These are phyloP conservation scores for Eubasilissa regina DNA, from an alignment of 1,140 invertebrate species.

Conservation along the genomic window DNA sequence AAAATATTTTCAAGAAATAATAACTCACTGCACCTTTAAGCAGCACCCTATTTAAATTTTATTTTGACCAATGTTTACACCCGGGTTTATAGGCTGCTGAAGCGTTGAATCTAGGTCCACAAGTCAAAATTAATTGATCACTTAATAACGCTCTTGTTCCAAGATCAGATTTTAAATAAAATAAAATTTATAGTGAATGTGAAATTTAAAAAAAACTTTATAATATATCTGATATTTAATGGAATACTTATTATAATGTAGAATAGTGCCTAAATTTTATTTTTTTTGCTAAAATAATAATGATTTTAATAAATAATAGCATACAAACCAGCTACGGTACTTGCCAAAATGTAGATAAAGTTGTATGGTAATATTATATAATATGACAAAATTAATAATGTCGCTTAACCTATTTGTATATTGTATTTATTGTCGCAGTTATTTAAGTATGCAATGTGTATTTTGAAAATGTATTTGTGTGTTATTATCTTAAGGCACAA, in stretches of 20 bases:
- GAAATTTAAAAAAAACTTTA: not conserved
- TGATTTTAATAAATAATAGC: not conserved
- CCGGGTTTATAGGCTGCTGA: no score
- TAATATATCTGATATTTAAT: not conserved
- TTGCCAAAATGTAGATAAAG: slow-evolving; percentile 25
- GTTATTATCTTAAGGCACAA: not conserved
- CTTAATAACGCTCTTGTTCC: not conserved
- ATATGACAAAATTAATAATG: no score
- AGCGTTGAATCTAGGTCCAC: no score
- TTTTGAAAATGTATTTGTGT: not conserved
- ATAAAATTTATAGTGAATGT: not conserved
- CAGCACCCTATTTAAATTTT: no score
- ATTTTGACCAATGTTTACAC: no score
- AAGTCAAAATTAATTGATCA: no score
- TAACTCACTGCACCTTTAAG: no score
- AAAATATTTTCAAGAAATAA: not conserved
- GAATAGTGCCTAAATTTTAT: not conserved
- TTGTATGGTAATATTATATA: not conserved
- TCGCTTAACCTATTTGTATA: no score
- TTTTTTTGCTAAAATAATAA: no score
- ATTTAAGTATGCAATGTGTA: not conserved
- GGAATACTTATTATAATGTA: not conserved
- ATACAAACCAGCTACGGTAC: slow-evolving; percentile 21
- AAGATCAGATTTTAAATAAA: no score
- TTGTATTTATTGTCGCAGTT: not conserved